Base-by-base conservation (phyloP, 2,888 invertebrate species). In the Odontocolon sp. region DNA sequence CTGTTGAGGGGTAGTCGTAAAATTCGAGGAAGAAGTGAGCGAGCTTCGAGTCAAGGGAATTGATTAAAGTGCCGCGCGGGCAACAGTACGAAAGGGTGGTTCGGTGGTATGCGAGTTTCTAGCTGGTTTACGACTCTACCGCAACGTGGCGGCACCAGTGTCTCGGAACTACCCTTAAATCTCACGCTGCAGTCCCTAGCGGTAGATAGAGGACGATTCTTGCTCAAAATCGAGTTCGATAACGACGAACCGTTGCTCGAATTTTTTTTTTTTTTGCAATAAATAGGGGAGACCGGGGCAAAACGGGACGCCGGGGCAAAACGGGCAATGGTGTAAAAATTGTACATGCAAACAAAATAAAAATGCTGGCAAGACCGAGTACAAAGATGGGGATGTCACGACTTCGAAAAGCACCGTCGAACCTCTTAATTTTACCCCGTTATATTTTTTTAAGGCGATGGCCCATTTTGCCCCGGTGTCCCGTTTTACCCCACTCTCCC, bases 81-180 rank as follows among this genome's bases (percentile, higher is more conserved):
- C 40, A 38, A 36, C 56, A 40, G n/a, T 18, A 66, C 61, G 66
- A 31, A 42, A 54, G 64, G 36, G 64, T n/a, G 56, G 54, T 74
- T 64, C 63, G 18, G 31, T 38, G 50, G 54, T 47, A 57, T 47
- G 64, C 47, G 28, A 66, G 64, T 52, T 70, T 52, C 87, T 85
- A 85, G 84, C 61, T 85, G 82, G 86, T 90, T 89, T 86, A 83
- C 80, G 80, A 76, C 63, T 71, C 67, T 78, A 76, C 90, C 90
- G 89, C 84, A 83, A 87, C 87, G 87, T 88, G 90, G 90, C 90
- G 88, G 86, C 90, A 90, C 89, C 80, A 82, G 85, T 87, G 80
- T 80, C 83, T 82, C 81, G 74, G 70, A 73, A 78, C 61, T 61
- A 57, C 47, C 52, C 54, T 80, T 45, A 74, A 73, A 69, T 64